phyloP scores from a whole-genome alignment of 2,797 vertebrate species.

The Coccyzus lansbergi region DNA sequence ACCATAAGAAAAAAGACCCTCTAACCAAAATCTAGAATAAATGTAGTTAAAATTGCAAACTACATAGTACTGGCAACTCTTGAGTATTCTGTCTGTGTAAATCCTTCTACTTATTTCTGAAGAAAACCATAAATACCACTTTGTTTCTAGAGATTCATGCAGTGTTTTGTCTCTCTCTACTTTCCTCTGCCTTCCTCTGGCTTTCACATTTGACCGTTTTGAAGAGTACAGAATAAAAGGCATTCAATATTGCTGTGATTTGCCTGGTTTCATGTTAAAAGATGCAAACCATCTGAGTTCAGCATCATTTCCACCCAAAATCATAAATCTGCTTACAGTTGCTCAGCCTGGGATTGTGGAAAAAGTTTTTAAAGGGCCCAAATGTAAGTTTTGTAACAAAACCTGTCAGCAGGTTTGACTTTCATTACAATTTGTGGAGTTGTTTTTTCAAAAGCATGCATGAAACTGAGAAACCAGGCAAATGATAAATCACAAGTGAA shows the following conservation, averaged over 20 bases:
- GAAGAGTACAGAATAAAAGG: background rate
- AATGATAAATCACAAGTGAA: background rate
- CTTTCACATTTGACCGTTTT: background rate
- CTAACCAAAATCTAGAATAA: background rate
- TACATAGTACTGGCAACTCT: background rate
- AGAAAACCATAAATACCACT: background rate
- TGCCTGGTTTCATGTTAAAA: slow-evolving; percentile 36
- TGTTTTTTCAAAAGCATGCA: background rate
- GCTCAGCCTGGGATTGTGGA: slow-evolving; percentile 64
- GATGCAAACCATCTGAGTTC: background rate
- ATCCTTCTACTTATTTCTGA: background rate
- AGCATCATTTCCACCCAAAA: slow-evolving; percentile 19
- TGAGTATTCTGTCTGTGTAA: background rate
- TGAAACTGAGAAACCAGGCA: background rate
- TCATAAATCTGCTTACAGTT: slow-evolving; percentile 38
- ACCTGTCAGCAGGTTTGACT: slow-evolving; percentile 74
- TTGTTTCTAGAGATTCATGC: background rate
- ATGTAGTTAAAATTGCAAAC: background rate
- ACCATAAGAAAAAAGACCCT: background rate
- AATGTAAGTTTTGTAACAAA: slow-evolving; percentile 83
- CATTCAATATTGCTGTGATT: background rate
- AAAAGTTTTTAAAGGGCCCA: slow-evolving; percentile 82
- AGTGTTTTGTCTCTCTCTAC: background rate
- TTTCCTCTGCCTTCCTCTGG: background rate
- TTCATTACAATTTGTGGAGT: background rate